These are phyloP conservation scores for Cephus nigrinus DNA, from an alignment of 2,888 invertebrate species.

Conservation along the genomic window DNA sequence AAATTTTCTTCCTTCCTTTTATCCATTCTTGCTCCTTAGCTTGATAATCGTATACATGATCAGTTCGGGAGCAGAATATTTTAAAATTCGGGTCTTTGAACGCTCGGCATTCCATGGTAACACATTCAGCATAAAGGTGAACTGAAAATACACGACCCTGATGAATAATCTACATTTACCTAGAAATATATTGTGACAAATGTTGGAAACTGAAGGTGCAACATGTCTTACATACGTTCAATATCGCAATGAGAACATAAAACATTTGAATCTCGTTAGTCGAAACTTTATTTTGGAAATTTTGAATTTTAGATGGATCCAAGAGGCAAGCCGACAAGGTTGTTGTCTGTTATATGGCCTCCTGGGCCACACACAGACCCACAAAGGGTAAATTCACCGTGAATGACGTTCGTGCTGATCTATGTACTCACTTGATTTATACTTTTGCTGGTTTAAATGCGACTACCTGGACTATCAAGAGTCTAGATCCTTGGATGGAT, in stretches of 20 bases:
- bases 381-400: constrained; percentile 74
- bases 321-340: constrained; percentile 69
- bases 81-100: background rate
- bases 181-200: background rate
- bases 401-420: constrained; percentile 76
- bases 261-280: background rate
- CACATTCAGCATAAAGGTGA: background rate
- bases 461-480: constrained; percentile 74
- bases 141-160: background rate
- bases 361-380: constrained; percentile 83
- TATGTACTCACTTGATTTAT: constrained; percentile 86
- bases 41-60: background rate
- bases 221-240: background rate
- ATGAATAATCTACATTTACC: background rate
- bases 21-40: background rate
- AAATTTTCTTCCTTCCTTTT: background rate
- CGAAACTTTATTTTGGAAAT: background rate
- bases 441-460: constrained; percentile 83
- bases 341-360: constrained; percentile 83
- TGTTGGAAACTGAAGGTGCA: background rate
- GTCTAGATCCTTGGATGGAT: constrained; percentile 83
- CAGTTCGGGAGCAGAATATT: background rate
- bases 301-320: background rate
- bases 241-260: background rate
- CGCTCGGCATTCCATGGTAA: background rate